Evolutionary conservation across 2,113 vertebrate genomes (phyloP).

Genomic region (Lophura nycthemera): DNA sequence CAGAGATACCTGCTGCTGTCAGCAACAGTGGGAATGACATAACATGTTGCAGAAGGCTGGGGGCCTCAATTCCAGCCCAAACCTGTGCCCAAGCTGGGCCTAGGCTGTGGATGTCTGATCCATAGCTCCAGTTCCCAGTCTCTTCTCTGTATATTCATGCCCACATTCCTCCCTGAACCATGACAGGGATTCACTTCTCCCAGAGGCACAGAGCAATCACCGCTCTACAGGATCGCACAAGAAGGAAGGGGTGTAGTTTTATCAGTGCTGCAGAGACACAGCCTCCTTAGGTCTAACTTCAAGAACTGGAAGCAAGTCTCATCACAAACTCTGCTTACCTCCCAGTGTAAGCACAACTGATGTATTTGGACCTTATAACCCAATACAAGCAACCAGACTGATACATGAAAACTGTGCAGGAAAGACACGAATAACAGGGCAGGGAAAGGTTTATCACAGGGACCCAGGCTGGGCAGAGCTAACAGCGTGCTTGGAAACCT

Average conservation of each 20-base stretch:
- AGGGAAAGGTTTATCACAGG: not conserved
- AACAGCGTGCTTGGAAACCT: fast-evolving
- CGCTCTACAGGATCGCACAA: fast-evolving
- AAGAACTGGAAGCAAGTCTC: not conserved
- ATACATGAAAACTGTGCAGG: fast-evolving
- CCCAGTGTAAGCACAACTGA: not conserved
- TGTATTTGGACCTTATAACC: fast-evolving
- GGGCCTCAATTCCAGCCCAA: not conserved
- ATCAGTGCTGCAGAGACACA: not conserved
- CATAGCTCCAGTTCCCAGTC: not conserved
- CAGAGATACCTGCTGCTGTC: not conserved
- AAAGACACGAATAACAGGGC: not conserved
- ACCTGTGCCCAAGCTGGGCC: not conserved
- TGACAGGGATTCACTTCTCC: fast-evolving
- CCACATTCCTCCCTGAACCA: not conserved
- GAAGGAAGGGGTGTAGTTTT: not conserved
- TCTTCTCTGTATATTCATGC: fast-evolving
- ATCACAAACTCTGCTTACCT: not conserved
- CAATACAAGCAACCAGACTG: fast-evolving
- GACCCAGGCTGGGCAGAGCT: not conserved
- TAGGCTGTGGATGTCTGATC: not conserved
- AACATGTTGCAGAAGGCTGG: not conserved
- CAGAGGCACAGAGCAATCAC: not conserved
- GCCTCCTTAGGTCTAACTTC: not conserved
- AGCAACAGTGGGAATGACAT: fast-evolving